A percentile compares a stretch with the other conserved stretches of the same genome.
Evolutionary conservation across 2,888 invertebrate genomes (phyloP).

Genomic region (Clanis bilineata): DNA sequence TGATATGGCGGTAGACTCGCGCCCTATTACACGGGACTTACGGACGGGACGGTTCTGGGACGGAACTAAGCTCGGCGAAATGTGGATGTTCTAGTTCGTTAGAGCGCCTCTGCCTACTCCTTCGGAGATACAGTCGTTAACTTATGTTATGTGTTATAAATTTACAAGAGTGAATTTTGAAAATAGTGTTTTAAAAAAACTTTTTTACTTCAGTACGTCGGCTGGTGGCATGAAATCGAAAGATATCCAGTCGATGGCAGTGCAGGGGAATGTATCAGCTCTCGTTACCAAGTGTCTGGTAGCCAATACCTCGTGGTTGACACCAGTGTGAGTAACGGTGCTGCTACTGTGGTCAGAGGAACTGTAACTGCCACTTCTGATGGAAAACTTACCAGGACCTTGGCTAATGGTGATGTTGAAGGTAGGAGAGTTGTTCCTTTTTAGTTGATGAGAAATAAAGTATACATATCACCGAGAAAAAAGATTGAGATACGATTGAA

Average conservation of each 20-base stretch:
- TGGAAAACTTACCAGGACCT: slow-evolving; percentile 50
- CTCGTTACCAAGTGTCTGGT: slow-evolving; percentile 41
- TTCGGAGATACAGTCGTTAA: too few species aligned
- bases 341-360: slow-evolving; percentile 38
- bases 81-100: too few species aligned
- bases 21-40: too few species aligned
- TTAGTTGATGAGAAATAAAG: too few species aligned
- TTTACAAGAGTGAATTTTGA: too few species aligned
- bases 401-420: slow-evolving; percentile 31
- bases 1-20: too few species aligned
- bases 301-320: slow-evolving; percentile 46
- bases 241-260: slow-evolving; percentile 49
- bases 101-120: too few species aligned
- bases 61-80: too few species aligned
- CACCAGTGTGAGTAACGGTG: slow-evolving; percentile 44
- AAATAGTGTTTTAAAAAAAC: too few species aligned
- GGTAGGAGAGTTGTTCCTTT: slow-evolving; percentile 24
- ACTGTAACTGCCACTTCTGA: slow-evolving; percentile 41
- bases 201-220: slow-evolving; percentile 47
- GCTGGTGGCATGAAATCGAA: slow-evolving; percentile 72
- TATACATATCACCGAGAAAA: neutral
- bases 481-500: too few species aligned
- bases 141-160: too few species aligned
- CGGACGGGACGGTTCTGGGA: too few species aligned
- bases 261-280: slow-evolving; percentile 56